Base-by-base conservation (phyloP, 2,113 vertebrate species). In the Myodes glareolus region DNA sequence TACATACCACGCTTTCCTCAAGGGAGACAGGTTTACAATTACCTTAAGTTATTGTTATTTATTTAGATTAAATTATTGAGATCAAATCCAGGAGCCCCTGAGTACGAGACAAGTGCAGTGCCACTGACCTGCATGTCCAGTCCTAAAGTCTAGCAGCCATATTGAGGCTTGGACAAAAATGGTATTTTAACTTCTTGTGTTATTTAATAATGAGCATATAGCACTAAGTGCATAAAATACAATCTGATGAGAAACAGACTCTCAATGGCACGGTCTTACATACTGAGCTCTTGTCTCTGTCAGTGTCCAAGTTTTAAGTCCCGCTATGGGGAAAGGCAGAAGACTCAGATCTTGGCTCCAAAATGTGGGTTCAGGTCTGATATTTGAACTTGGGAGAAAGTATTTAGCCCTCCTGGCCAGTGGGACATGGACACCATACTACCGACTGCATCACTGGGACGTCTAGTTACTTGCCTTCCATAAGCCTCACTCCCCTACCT, bases 401-500 rank as follows among this genome's bases (percentile, higher is more conserved):
- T 47, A 42, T 29, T 47, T 36, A 36, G 5, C 8, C 7, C 29
- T 72, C 31, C 67, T 36, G 58, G 81, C 23, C 72, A 63, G 2
- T 11, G 36, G 52, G 72, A 88, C 2, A 39, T 4, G 36, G 76
- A 25, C 29, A 12, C 8, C 1, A 0, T 5, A 1, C 16, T 13
- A 5, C 27, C 27, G 27, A 3, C 27, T 65, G 50, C 4, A 45
- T 19, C 7, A 11, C 7, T 42, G 85, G 5, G 42, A 11, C 31
- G 31, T 61, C 19, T 67, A 75, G 19, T 67, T 25, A 14, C 77
- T 31, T 25, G 31, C 7, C 68, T 90, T 70, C 42, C 58, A n/a
- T 65, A 65, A 87, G 36, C 9, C 36, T 84, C 61, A 11, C 14
- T 65, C 87, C 9, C 33, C 70, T 86, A 27, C 39, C 87, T 55